phyloP scores from a whole-genome alignment of 2,888 invertebrate species.

The Euclidia mi region DNA sequence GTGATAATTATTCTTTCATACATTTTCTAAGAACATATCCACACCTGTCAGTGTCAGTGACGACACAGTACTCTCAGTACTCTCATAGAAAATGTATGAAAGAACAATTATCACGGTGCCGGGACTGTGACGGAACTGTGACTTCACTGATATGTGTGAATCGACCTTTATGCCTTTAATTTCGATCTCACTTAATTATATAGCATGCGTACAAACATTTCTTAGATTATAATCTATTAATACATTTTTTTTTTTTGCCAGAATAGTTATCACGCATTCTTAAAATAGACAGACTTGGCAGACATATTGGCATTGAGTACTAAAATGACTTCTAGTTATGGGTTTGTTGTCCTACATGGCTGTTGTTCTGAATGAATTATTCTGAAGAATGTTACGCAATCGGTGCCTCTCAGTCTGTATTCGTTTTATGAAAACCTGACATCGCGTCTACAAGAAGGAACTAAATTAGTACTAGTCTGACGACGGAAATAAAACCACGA shows the following conservation, averaged over 20 bases:
- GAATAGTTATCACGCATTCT: slow-evolving; percentile 30
- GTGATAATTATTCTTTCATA: too few relatives aligned
- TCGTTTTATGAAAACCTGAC: slow-evolving; percentile 51
- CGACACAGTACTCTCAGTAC: too few relatives aligned
- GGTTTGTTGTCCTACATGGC: slow-evolving; percentile 64
- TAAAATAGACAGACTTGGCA: slow-evolving; percentile 47
- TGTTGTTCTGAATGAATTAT: slow-evolving; percentile 56
- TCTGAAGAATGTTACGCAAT: slow-evolving; percentile 63
- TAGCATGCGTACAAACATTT: too few relatives aligned
- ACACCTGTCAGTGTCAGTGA: too few relatives aligned
- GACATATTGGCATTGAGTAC: slow-evolving; percentile 49
- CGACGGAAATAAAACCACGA: slow-evolving; percentile 20
- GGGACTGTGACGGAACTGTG: too few relatives aligned
- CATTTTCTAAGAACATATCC: too few relatives aligned
- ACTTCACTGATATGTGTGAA: too few relatives aligned
- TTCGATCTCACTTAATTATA: too few relatives aligned
- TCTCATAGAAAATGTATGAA: too few relatives aligned
- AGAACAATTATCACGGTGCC: too few relatives aligned
- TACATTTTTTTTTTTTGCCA: slow-evolving; percentile 8
- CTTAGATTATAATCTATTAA: neutral
- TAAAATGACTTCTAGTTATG: slow-evolving; percentile 59
- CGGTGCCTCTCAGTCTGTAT: slow-evolving; percentile 77
- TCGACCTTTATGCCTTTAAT: too few relatives aligned
- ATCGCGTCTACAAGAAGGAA: slow-evolving; percentile 42
- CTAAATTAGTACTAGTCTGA: slow-evolving; percentile 26